Base-by-base conservation (phyloP, 2,797 vertebrate genomes). In the Rhodeus uyekii region DNA sequence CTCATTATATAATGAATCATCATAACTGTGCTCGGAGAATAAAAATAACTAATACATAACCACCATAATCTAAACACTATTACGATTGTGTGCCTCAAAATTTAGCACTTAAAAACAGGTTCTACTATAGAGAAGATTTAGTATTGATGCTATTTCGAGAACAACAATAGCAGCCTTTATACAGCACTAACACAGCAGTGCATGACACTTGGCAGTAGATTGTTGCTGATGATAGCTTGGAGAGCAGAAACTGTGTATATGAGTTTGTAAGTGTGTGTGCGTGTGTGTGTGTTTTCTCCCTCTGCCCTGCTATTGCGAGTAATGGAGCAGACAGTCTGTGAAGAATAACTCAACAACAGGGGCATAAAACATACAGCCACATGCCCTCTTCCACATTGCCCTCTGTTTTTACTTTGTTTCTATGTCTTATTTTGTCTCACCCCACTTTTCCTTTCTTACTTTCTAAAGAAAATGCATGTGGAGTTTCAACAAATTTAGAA, bases 301-400 rank as follows among this genome's bases (percentile, higher is more conserved):
- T 82, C 69, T 72, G 69, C 80, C 76, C 78, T 50, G 73, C 68
- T 34, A 72, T 61, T 83, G 69, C 61, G 81, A 83, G 85, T 86
- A 90, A 85, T 84, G 85, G 86, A 36, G 82, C 44, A 89, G 85
- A 82, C 76, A 84, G 78, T 86, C 80, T 76, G 80, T 77, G 50
- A 80, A 86, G 81, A 80, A 81, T 77, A 82, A 55, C 74, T 71
- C 48, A 13, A 77, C 73, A 83, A 80, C 29, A 82, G 80, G 71
- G 60, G 44, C 44, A 80, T 58, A 78, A 84, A 53, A 85, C 61
- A 80, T 27, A 82, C 32, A 67, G 64, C 48, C 69, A 78, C 80
- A 75, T 67, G 46, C 42, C 16, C 60, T 19, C 32, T 55, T n/a
- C 38, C 0, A n/a, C n/a, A n/a, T n/a, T n/a, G 3, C 19, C 24